Evolutionary conservation across 1,140 invertebrate species (phyloP), one percentile per base, ranked within the genome.

Genomic region (Rhyzopertha dominica): DNA sequence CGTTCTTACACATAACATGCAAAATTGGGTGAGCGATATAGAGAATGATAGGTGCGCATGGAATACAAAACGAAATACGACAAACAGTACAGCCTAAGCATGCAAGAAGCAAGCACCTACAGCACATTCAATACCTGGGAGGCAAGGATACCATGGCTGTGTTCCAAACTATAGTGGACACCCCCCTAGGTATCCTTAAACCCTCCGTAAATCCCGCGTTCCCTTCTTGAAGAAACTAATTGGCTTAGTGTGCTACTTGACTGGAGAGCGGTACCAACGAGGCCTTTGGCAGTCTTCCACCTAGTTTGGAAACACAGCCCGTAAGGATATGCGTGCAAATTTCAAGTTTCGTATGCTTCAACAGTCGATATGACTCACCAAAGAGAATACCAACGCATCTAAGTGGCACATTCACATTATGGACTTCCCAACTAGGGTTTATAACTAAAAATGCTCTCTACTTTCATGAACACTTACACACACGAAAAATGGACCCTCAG

Each of bases 111-210:
- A 28, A 48, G 47, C 34, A 53, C 43, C 45, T 43, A 51, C 34
- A 41, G 40, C 44, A 45, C 53, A 48, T 54, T 64, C 69, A 74
- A 70, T 77, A 75, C 73, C 73, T 75, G 70, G 71, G 73, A 74
- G 74, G 71, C 71, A 77, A 69, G 72, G 74, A 77, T 72, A 77
- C 75, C 75, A 77, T 77, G 73, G 74, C 75, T 77, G 74, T 77
- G 73, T 76, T 76, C 73, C 75, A 75, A 77, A 76, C 74, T 76
- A 76, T 71, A 72, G 71, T 74, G 73, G 71, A 72, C 61, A 67
- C 68, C 65, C 70, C 63, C 66, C 66, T 62, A 68, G 57, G 60
- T 67, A 67, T 72, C 68, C 63, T 57, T 51, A 36, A 41, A 58
- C 63, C 66, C 61, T 67, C 63, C 51, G 23, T 49, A 32, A 25